Conservation (phyloP, 2,797 vertebrate genomes). For the Argentina silus region DNA sequence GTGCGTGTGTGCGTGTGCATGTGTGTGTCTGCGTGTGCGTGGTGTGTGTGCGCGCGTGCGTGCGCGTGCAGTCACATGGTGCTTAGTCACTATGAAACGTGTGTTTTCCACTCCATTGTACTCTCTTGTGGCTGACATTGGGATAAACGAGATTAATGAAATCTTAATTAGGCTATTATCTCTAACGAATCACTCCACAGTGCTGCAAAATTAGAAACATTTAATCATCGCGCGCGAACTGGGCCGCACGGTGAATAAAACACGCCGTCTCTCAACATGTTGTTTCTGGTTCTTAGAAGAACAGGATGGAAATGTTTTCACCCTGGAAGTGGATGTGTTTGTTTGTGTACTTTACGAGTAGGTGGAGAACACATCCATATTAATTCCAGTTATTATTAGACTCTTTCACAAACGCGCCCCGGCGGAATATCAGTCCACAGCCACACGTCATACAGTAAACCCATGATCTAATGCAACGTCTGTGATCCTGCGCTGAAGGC, state of each 20-base stretch:
- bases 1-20: not conserved
- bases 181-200: conserved; percentile 14
- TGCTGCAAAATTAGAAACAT: not conserved
- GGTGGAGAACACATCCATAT: not conserved
- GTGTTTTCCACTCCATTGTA: conserved; percentile 33
- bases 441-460: conserved; percentile 22
- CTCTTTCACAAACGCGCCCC: not conserved
- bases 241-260: not conserved
- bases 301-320: not conserved
- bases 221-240: conserved; percentile 22
- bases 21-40: conserved; percentile 3
- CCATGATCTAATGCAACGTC: conserved; percentile 52
- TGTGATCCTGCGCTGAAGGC: conserved; percentile 30
- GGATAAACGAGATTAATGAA: conserved; percentile 27
- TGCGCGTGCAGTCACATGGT: conserved; percentile 37
- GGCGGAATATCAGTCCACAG: conserved; percentile 1
- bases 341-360: not conserved
- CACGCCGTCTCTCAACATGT: not conserved
- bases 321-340: not conserved
- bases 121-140: conserved; percentile 36
- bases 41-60: not conserved
- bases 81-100: conserved; percentile 61
- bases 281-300: not conserved
- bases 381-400: not conserved
- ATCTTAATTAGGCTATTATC: conserved; percentile 46